Evolutionary conservation across 2,797 vertebrate species (phyloP), one percentile per base, ranked within the genome.

Genomic region (Syngnathus rostellatus): DNA sequence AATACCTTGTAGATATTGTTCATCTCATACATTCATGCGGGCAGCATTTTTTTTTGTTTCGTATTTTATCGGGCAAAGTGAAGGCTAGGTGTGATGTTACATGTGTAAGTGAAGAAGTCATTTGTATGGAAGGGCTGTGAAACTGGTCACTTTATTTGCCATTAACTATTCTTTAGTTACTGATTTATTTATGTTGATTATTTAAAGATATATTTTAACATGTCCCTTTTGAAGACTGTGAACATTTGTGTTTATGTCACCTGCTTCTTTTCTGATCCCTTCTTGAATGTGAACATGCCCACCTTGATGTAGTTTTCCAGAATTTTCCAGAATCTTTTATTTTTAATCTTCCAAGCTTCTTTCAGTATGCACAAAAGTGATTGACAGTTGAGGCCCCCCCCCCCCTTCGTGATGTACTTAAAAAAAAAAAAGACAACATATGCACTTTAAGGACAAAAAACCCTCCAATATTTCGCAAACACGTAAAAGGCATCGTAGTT

Each of bases 1-100:
- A 39, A 81, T 71, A 81, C 79, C 69, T 67, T 87, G 76, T 88
- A 84, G 69, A 84, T 85, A 84, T 69, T 8, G 50, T 73, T 76
- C 50, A 67, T 63, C 69, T 63, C 60, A 67, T 75, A 71, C 39
- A 68, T 70, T 72, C 64, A 77, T 79, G 76, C 60, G 14, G 60
- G 41, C 21, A 25, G 41, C 60, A 45, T 45, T 62, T 62, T 23
- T 23, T 41, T 11, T 12, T 1, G 11, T 12, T 3, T 37, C 25
- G 2, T 58, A 17, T 19, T 38, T 37, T 58, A 31, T 37, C 5
- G 7, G 53, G 51, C 4, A 55, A 45, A 61, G 37, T 57, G 63
- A 72, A 72, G 58, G 63, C 64, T 66, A 70, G 68, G 68, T 46
- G 67, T 65, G 63, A 72, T 73, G 39, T 45, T 45, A 70, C 59